Evolutionary conservation across 2,888 invertebrate species (phyloP), one percentile per base, ranked within the genome.

Genomic region (Alsophila aescularia): DNA sequence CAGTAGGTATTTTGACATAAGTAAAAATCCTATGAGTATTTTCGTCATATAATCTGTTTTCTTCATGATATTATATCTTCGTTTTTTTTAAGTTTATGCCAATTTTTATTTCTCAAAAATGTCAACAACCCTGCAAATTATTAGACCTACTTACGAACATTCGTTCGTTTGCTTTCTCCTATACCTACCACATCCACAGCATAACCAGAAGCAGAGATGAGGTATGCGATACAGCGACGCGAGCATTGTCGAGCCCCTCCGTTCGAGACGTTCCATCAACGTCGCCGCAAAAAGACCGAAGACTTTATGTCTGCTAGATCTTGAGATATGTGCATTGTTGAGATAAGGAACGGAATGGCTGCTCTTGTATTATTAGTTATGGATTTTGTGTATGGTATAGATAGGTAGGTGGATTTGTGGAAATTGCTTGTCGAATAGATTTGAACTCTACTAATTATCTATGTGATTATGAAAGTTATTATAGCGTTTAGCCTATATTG

Each of bases 171-270:
- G 12, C 9, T 54, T 50, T 10, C 9, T 37, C 40, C 48, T 0
- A 39, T 55, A 32, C 32, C 12, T 24, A 24, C 2, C 3, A 56
- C 56, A 61, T 52, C 69, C 64, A 60, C 60, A 66, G 66, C 63
- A 73, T 66, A 62, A 61, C 65, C 74, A 74, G 73, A 67, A 79
- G 76, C 72, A 42, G 66, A 78, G 81, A 83, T 81, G 77, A 75
- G 67, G 77, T 75, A 81, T 79, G 76, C 76, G 78, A 81, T 82
- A 83, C 65, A 64, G 67, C 73, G 75, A 77, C 70, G 74, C 67
- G 62, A 67, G 77, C 75, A 81, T 81, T 80, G 81, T 83, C 75
- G 12, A 42, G 70, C 69, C 62, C 71, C 68, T 68, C 66, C 72
- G 70, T 70, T 71, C 72, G 71, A 64, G 75, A 77, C 75, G 74